Evolutionary conservation across 2,888 invertebrate species (phyloP), one percentile per base, ranked within the genome.

Genomic region (Mimas tiliae): DNA sequence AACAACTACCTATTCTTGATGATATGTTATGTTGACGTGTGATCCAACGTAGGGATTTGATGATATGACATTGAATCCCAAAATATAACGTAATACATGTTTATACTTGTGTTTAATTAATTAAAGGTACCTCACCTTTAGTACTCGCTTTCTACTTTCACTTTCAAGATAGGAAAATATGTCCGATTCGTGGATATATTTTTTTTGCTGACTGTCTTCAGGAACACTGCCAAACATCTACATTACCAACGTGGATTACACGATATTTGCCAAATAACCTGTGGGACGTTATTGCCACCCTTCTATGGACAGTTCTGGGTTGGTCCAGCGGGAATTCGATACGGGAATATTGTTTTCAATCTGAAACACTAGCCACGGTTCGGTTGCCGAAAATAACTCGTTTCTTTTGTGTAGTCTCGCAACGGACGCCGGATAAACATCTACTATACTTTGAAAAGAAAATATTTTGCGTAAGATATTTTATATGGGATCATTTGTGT

Each of bases 281-380:
- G 34, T 38, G 16, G 34, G 34, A 9, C 34, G 16, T 55, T 55
- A 55, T 55, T 55, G 19, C 50, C 53, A 27, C 27, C 2, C 33
- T n/a, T 6, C 14, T 53, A 8, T 53, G 14, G 53, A 33, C 53
- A 33, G 34, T 7, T n/a, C 33, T 55, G 34, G 55, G 34, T 16
- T 16, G 34, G 9, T 55, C 55, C 55, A 14, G 16, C 3, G 55
- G 55, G 55, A 55, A 55, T 55, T 38, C 55, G 55, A 55, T 38
- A 55, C 16, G 9, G 34, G 33, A 33, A 55, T 38, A 55, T 55
- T 38, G 55, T 55, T 55, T 55, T 55, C 55, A 55, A 55, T 55
- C 16, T 38, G 34, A 38, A 11, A 34, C 55, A 16, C 55, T 55
- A 33, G 55, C 34, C 53, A 27, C 27, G 53, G 34, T 34, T 34